Percentiles rank a stretch among this genome's conserved stretches.
Evolutionary conservation across 2,113 vertebrate genomes (phyloP).

Genomic region (Cervus canadensis): DNA sequence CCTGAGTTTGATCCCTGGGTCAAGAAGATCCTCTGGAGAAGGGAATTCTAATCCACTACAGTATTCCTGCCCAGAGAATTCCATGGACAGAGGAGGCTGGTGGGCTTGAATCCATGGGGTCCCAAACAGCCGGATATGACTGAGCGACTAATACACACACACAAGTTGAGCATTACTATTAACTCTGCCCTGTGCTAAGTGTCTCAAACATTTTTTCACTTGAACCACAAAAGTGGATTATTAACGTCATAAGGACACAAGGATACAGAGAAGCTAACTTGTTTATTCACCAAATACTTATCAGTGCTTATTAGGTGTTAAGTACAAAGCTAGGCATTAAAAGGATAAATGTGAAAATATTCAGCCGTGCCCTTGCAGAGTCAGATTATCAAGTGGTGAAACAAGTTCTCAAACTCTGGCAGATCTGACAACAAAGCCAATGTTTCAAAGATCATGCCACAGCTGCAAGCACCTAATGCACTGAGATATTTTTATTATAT

Average conservation of each 20-base stretch:
- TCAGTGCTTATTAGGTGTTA: not conserved
- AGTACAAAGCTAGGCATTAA: not conserved
- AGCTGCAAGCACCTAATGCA: not conserved
- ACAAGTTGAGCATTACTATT: not conserved
- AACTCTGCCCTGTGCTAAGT: not conserved
- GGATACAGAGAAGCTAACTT: not conserved
- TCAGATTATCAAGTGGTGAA: not conserved
- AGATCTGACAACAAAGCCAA: not conserved
- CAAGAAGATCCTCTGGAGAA: too few relatives aligned
- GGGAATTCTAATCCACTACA: too few relatives aligned
- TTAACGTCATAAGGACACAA: not conserved
- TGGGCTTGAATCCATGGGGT: too few relatives aligned
- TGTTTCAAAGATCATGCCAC: not conserved
- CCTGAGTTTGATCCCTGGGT: not conserved
- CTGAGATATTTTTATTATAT: not conserved
- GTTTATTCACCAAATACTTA: not conserved
- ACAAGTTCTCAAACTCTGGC: not conserved
- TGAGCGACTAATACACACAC: too few relatives aligned
- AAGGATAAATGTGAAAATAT: not conserved
- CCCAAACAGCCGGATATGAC: too few relatives aligned
- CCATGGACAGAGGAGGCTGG: too few relatives aligned
- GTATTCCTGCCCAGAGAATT: too few relatives aligned
- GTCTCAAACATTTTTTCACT: not conserved
- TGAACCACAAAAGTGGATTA: not conserved
- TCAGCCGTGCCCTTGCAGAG: not conserved